Conservation (phyloP, 2,797 vertebrate genomes). For the Malacoraja senta region DNA sequence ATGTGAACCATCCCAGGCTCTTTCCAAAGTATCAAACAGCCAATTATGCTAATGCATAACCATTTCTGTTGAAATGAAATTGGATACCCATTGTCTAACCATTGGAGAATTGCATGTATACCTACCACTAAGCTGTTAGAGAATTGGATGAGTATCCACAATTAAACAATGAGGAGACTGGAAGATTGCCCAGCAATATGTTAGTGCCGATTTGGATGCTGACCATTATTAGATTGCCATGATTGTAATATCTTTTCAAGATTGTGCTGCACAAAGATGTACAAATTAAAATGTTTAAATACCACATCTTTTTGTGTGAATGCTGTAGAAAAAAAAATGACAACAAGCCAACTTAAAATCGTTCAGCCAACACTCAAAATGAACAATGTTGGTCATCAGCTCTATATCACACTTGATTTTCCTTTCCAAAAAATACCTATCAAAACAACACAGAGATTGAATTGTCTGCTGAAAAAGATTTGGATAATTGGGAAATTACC, state of each 20-base stretch:
- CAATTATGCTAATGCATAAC: not conserved
- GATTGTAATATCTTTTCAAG: not conserved
- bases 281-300: not conserved
- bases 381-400: not conserved
- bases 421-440: not conserved
- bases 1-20: not conserved
- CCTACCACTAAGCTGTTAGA: not conserved
- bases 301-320: not conserved
- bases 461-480: not conserved
- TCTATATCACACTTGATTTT: not conserved
- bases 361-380: not conserved
- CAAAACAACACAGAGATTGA: not conserved
- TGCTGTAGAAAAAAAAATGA: not conserved
- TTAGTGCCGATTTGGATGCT: not conserved
- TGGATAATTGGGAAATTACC: not conserved
- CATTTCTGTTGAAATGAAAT: not conserved
- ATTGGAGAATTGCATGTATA: slow-evolving; percentile 3
- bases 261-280: not conserved
- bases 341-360: not conserved
- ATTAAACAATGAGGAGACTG: not conserved
- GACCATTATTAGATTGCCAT: not conserved
- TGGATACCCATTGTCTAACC: not conserved
- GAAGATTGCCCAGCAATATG: not conserved
- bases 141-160: not conserved
- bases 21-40: not conserved